Percentiles rank a stretch among this genome's conserved stretches.
These are phyloP conservation scores for Chiloscyllium punctatum DNA, from an alignment of 2,797 vertebrate species.

Conservation along the genomic window DNA sequence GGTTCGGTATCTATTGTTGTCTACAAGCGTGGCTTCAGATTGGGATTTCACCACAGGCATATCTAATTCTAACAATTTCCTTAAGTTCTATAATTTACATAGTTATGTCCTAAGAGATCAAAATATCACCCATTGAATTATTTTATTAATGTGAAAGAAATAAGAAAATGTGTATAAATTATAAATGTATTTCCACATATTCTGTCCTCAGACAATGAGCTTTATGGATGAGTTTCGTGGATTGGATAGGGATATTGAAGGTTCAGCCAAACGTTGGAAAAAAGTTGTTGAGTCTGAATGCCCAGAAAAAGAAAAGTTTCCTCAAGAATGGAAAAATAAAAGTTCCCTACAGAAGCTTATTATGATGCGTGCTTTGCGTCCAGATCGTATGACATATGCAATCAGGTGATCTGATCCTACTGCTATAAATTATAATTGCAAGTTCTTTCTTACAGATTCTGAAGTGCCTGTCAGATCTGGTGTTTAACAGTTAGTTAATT, in stretches of 20 bases:
- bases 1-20: too few species aligned
- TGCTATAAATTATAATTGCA: background rate
- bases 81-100: background rate
- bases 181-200: background rate
- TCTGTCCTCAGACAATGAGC: constrained; percentile 53
- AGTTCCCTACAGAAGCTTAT: constrained; percentile 65
- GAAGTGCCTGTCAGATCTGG: background rate
- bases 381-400: constrained; percentile 65
- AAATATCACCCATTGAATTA: background rate
- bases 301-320: constrained; percentile 68
- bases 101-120: background rate
- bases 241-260: constrained; percentile 64
- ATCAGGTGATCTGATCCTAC: constrained; percentile 52
- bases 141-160: background rate
- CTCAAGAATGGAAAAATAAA: constrained; percentile 66
- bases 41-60: background rate
- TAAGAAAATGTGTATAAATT: background rate
- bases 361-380: constrained; percentile 64
- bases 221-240: constrained; percentile 67
- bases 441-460: background rate
- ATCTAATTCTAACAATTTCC: background rate
- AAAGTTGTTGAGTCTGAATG: constrained; percentile 64
- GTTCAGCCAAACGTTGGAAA: constrained; percentile 63
- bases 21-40: background rate
- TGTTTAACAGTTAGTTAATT: background rate